Percentiles rank a stretch among this genome's conserved stretches.
Conservation (phyloP, 2,113 vertebrate species). For the Morphnarchus princeps region DNA sequence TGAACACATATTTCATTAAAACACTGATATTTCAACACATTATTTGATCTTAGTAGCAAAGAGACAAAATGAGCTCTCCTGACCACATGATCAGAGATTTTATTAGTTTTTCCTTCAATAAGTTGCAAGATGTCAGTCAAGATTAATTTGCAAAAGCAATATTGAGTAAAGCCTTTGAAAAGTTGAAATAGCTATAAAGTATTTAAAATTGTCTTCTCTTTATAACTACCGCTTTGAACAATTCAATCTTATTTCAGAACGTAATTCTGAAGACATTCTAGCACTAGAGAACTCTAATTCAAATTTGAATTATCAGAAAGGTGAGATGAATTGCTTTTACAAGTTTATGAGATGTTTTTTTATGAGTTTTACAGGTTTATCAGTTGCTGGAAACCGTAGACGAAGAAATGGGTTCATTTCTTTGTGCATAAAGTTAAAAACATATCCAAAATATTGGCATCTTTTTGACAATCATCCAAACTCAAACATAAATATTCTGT, state of each 20-base stretch:
- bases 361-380: too few relatives aligned
- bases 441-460: not conserved
- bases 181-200: not conserved
- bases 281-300: not conserved
- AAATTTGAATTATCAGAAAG: not conserved
- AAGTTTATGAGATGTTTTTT: not conserved
- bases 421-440: not conserved
- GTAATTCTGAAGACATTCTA: not conserved
- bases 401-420: not conserved
- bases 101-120: not conserved
- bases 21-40: not conserved
- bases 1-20: not conserved
- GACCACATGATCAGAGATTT: not conserved
- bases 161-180: not conserved
- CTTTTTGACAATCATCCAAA: not conserved
- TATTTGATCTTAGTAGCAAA: not conserved
- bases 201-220: not conserved
- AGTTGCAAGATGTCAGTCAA: not conserved
- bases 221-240: not conserved
- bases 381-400: not conserved
- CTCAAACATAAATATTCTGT: not conserved
- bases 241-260: not conserved
- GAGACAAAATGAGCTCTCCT: not conserved
- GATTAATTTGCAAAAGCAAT: not conserved
- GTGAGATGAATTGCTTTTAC: not conserved